phyloP scores from a whole-genome alignment of 2,113 vertebrate genomes.

The Anhinga rufa region DNA sequence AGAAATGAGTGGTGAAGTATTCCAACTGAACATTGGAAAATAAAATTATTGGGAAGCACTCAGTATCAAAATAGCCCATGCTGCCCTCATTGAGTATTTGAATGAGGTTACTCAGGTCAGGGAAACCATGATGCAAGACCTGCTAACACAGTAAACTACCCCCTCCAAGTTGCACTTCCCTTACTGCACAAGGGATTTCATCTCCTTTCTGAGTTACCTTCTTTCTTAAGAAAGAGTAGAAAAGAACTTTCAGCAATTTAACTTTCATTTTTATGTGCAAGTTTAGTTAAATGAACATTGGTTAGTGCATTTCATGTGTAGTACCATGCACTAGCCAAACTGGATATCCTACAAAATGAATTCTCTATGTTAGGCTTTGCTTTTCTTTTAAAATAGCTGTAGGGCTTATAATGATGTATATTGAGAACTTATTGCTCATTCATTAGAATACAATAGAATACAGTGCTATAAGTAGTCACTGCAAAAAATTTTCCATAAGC shows the following conservation, averaged over 20 bases:
- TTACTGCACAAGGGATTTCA: background rate
- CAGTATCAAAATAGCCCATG: background rate
- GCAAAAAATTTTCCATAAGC: background rate
- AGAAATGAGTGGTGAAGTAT: background rate
- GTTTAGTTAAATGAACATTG: background rate
- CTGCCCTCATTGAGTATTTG: background rate
- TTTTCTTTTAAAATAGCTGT: background rate
- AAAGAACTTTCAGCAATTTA: background rate
- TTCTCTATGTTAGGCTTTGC: background rate
- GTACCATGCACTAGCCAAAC: background rate
- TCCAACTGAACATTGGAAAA: background rate
- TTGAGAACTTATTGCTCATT: background rate
- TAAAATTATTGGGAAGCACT: background rate
- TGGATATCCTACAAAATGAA: background rate
- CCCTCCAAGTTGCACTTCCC: background rate
- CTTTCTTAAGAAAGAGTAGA: background rate
- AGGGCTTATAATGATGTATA: background rate
- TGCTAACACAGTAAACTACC: background rate
- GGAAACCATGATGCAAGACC: background rate
- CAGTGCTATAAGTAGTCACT: background rate
- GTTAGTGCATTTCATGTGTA: background rate
- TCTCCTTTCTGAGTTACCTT: background rate
- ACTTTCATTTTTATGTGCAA: background rate
- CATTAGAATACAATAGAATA: background rate
- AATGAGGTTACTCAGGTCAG: background rate